Conservation (phyloP, 1,140 invertebrate species). For the Linepithema humile region DNA sequence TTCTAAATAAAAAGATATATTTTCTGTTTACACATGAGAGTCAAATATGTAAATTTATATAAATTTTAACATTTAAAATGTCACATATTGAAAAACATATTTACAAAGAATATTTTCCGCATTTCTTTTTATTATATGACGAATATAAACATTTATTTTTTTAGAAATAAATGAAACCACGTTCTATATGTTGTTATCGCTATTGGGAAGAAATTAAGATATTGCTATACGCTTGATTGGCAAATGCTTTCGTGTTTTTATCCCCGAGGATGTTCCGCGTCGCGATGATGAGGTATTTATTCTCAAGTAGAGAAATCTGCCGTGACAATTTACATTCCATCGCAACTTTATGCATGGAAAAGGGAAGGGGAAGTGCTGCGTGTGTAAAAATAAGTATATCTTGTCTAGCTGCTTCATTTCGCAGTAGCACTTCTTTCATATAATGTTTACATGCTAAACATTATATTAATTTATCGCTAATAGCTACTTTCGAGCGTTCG, state of each 20-base stretch:
- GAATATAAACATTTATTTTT: not conserved
- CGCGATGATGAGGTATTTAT: not conserved
- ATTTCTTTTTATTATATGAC: not conserved
- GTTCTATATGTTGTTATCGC: not conserved
- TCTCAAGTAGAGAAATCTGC: not conserved
- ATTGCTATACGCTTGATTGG: not conserved
- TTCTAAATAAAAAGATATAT: not conserved
- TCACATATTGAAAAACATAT: not conserved
- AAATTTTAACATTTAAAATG: not conserved
- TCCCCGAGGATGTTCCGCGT: not conserved
- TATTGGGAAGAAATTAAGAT: not conserved
- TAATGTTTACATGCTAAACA: not conserved
- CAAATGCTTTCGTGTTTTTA: not conserved
- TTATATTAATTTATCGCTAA: slow-evolving; percentile 48
- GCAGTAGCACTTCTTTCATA: not conserved
- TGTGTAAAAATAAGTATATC: not conserved
- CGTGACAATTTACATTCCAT: not conserved
- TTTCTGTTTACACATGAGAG: not conserved
- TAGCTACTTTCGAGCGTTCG: not conserved
- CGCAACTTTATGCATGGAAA: not conserved
- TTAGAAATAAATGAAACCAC: not conserved
- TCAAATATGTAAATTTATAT: not conserved
- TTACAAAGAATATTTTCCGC: not conserved
- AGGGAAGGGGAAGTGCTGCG: not conserved
- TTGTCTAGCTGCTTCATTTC: not conserved